Conservation (phyloP, 2,797 vertebrate genomes). For the Anguilla obscura region DNA sequence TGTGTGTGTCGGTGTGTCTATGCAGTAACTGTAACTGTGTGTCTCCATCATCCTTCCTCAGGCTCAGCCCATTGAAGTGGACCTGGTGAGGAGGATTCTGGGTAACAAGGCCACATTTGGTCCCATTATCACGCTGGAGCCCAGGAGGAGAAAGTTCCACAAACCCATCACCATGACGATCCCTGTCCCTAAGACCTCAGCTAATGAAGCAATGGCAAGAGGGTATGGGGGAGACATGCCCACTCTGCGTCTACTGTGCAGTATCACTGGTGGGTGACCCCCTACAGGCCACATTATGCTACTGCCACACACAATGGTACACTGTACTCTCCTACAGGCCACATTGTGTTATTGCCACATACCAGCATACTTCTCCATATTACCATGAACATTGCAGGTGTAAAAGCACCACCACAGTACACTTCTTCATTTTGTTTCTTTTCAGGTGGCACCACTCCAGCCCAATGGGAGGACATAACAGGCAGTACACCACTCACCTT, state of each 20-base stretch:
- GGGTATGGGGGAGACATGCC: conserved; percentile 85
- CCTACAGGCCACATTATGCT: not conserved
- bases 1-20: not conserved
- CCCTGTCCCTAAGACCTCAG: conserved; percentile 87
- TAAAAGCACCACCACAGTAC: not conserved
- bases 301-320: not conserved
- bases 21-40: not conserved
- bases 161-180: conserved; percentile 99
- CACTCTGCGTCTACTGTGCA: conserved; percentile 90
- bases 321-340: not conserved
- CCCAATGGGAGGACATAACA: conserved; percentile 98
- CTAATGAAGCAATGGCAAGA: conserved; percentile 72
- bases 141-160: conserved; percentile 94
- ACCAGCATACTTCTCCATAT: not conserved
- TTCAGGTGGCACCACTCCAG: conserved; percentile 94
- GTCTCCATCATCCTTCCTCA: conserved; percentile 53
- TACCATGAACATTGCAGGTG: not conserved
- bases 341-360: not conserved
- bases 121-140: conserved; percentile 92
- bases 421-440: conserved; percentile 28
- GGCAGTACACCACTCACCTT: conserved; percentile 95
- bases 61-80: conserved; percentile 89
- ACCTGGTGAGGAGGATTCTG: conserved; percentile 87
- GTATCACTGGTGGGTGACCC: conserved; percentile 84
- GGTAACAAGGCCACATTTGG: conserved; percentile 96